phyloP scores from a whole-genome alignment of 2,797 vertebrate genomes.

The Oreochromis mossambicus region DNA sequence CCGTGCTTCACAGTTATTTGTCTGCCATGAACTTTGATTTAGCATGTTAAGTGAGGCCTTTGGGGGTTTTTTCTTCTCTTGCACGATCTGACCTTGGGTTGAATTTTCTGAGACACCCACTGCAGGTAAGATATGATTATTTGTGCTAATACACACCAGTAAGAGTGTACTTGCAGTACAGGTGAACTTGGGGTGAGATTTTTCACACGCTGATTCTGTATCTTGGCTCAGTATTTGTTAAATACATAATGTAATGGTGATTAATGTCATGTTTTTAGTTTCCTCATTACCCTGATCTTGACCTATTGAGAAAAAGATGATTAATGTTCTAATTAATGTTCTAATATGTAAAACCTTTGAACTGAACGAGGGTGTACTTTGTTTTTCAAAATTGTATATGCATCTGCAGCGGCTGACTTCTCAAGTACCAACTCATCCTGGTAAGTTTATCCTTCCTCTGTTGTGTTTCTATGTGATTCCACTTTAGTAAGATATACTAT shows the following conservation, averaged over 20 bases:
- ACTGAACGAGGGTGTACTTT: not conserved
- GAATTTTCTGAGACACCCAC: not conserved
- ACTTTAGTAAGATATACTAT: not conserved
- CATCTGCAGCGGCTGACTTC: not conserved
- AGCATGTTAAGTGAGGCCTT: not conserved
- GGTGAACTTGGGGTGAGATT: not conserved
- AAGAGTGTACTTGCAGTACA: not conserved
- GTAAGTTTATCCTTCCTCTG: not conserved
- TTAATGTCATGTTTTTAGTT: not conserved
- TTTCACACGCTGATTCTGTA: not conserved
- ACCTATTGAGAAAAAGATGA: not conserved
- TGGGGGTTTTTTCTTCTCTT: accelerated
- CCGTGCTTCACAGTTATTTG: not conserved
- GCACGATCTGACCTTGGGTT: not conserved
- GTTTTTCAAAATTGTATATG: not conserved
- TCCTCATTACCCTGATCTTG: not conserved
- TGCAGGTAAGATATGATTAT: not conserved
- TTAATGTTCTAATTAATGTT: not conserved
- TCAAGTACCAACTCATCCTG: not conserved
- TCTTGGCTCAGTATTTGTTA: not conserved
- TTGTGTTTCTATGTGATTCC: not conserved
- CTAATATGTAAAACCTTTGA: not conserved
- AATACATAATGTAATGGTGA: not conserved
- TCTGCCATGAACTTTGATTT: not conserved
- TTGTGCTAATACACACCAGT: not conserved